These are phyloP conservation scores for Tringa solitaria DNA, from an alignment of 2,113 vertebrate species.

Conservation along the genomic window DNA sequence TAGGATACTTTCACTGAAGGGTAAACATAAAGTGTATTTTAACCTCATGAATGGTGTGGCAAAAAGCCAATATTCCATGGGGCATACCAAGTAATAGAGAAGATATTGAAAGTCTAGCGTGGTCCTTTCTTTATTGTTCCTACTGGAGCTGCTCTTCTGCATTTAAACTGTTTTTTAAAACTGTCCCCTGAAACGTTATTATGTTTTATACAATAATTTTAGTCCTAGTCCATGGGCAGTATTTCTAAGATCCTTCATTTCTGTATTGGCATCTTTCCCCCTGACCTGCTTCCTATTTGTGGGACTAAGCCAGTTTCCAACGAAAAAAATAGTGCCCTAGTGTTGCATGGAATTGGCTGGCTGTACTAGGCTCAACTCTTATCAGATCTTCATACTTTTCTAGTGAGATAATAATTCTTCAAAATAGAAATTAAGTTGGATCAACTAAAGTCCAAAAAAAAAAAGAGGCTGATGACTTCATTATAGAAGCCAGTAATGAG, in stretches of 20 bases:
- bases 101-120: not conserved
- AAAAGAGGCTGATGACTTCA: not conserved
- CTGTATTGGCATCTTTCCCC: not conserved
- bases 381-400: conserved; percentile 20
- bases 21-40: not conserved
- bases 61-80: not conserved
- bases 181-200: not conserved
- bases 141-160: not conserved
- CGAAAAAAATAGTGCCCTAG: not conserved
- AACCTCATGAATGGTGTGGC: not conserved
- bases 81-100: not conserved
- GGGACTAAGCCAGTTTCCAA: not conserved
- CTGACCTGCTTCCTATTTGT: not conserved
- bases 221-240: not conserved
- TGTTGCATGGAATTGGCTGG: not conserved
- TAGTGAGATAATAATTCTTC: not conserved
- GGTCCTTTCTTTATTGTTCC: not conserved
- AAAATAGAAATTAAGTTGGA: not conserved
- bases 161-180: not conserved
- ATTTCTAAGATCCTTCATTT: not conserved
- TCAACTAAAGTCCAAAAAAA: not conserved
- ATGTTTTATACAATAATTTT: not conserved
- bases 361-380: not conserved
- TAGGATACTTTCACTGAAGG: not conserved
- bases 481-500: not conserved